Conservation (phyloP, 2,113 vertebrate genomes). For the Lepus americanus region DNA sequence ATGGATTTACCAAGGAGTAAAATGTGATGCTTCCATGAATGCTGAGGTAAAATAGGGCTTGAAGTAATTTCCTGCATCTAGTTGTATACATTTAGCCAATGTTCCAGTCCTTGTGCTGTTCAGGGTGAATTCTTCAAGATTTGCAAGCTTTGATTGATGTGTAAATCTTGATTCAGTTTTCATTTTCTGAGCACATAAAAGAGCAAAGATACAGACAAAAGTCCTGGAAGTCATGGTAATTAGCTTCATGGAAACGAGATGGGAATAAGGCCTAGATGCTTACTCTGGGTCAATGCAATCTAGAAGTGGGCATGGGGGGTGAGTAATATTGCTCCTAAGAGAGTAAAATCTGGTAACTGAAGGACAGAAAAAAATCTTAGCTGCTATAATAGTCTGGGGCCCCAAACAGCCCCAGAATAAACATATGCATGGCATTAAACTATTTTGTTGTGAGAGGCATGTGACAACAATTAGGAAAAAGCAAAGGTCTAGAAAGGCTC, state of each 20-base stretch:
- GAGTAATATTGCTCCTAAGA: background rate
- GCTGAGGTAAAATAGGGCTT: background rate
- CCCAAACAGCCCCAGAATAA: background rate
- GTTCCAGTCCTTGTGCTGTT: background rate
- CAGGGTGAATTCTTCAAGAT: background rate
- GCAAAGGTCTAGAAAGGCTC: background rate
- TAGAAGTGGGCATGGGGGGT: background rate
- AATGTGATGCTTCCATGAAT: background rate
- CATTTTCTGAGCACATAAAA: background rate
- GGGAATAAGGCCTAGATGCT: background rate
- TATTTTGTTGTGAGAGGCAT: background rate
- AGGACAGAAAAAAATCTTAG: background rate
- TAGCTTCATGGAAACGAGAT: background rate
- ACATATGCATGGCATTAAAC: background rate
- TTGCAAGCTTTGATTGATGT: background rate
- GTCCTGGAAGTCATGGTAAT: background rate
- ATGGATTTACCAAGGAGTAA: background rate
- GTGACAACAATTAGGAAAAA: background rate
- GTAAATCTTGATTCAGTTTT: slow-evolving; percentile 1
- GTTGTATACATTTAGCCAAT: background rate
- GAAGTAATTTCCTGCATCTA: background rate
- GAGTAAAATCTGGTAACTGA: background rate
- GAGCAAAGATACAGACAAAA: background rate
- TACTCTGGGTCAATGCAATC: background rate
- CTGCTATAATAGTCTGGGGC: background rate